Evolutionary conservation across 2,888 invertebrate species (phyloP), one percentile per base, ranked within the genome.

Genomic region (Calliphora vomitoria): DNA sequence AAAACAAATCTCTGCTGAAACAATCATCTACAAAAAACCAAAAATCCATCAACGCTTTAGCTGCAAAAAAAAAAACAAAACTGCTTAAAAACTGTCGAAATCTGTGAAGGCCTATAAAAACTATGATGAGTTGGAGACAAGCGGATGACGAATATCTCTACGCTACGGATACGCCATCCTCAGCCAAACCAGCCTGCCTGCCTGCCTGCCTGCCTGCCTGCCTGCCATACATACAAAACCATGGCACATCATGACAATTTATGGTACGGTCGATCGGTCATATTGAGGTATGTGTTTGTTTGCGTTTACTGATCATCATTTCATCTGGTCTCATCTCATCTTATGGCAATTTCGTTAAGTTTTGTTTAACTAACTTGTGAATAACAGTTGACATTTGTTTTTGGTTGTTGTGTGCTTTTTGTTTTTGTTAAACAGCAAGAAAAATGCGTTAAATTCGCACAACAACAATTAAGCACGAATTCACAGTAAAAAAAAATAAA

Each of bases 401-500:
- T 25, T 25, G 25, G 82, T 74, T 68, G 31, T 50, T 62, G 20
- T 55, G 38, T 78, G 47, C 11, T 50, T 31, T 25, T n/a, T 74
- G 13, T 64, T 69, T 72, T 85, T 82, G 71, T 55, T 75, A 82
- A 82, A 60, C 66, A 74, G 25, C 55, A 55, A 47, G 64, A 79
- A 83, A 85, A 85, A 87, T 87, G 82, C 87, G 83, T 87, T 79
- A 91, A 92, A 92, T 92, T 90, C 89, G 90, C 91, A 90, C 91
- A 91, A 90, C 91, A 90, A 92, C 92, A 92, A 92, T 92, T 92
- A 92, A 91, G 92, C 92, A 92, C 92, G 92, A 88, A 75, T 79
- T 82, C 75, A 13, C 50, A 44, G 47, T 78, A 31, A 81, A 66
- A 71, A 71, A 62, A 35, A 74, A 81, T 15, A 25, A 20, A 15